These are phyloP conservation scores for Apodemia mormo DNA, from an alignment of 2,888 invertebrate genomes.

Conservation along the genomic window DNA sequence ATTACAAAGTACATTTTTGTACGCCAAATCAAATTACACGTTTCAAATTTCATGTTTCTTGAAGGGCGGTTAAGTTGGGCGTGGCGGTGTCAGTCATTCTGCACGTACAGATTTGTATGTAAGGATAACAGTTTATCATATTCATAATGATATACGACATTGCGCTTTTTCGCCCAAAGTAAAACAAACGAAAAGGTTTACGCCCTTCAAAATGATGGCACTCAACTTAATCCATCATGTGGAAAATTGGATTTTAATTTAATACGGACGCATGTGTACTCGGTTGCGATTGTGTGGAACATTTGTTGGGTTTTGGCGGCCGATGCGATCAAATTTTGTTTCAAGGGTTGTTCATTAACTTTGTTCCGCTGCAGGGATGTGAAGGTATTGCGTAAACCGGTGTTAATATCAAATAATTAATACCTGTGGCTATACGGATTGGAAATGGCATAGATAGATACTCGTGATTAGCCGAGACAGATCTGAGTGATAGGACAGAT, in stretches of 20 bases:
- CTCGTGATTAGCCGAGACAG: no score
- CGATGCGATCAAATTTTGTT: conserved; percentile 18
- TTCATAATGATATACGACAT: neutral
- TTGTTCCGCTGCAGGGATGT: neutral
- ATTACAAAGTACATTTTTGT: conserved; percentile 10
- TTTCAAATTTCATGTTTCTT: conserved; percentile 15
- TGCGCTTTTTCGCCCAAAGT: conserved; percentile 11
- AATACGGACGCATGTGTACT: conserved; percentile 26
- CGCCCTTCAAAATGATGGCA: conserved; percentile 29
- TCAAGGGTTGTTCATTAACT: neutral
- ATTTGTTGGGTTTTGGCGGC: conserved; percentile 24
- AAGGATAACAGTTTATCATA: neutral
- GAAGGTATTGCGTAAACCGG: neutral
- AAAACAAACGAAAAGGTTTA: conserved; percentile 25
- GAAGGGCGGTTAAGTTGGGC: conserved; percentile 13
- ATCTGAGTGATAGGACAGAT: no score
- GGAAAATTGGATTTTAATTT: conserved; percentile 33
- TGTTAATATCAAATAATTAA: neutral
- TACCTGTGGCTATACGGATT: neutral
- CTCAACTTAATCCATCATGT: conserved; percentile 33
- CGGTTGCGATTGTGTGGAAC: conserved; percentile 24
- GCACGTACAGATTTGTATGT: conserved; percentile 10
- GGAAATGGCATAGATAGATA: no score
- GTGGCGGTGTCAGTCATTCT: conserved; percentile 7
- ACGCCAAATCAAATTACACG: conserved; percentile 18